A percentile compares a stretch with the other conserved stretches of the same genome.
Conservation (phyloP, 2,888 invertebrate genomes). For the Altica lythri region DNA sequence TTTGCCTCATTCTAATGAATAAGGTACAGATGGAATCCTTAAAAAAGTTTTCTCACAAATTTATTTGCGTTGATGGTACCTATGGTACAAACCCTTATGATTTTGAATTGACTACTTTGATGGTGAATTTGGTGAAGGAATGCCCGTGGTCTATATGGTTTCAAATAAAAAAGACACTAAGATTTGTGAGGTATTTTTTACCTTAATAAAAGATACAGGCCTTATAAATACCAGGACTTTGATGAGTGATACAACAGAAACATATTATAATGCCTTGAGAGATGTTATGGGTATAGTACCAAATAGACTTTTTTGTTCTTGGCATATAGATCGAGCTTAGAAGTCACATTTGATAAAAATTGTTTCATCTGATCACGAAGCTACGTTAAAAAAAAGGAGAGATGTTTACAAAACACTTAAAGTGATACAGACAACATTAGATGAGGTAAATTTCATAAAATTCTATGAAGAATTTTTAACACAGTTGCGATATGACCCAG, state of each 20-base stretch:
- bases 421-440: constrained; percentile 3
- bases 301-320: constrained; percentile 18
- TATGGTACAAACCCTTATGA: constrained; percentile 11
- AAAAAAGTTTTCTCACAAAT: neutral
- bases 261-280: constrained; percentile 21
- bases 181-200: constrained; percentile 6
- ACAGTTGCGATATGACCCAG: constrained; percentile 1
- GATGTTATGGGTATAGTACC: constrained; percentile 13
- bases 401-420: constrained; percentile 3
- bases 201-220: constrained; percentile 3
- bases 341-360: constrained; percentile 6
- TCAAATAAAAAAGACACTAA: neutral
- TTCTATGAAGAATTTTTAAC: constrained; percentile 1
- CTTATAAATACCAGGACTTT: constrained; percentile 9
- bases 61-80: constrained; percentile 8
- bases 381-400: neutral
- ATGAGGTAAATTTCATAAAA: neutral
- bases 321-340: constrained; percentile 15
- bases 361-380: constrained; percentile 1
- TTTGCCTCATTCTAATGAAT: constrained; percentile 12
- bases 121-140: constrained; percentile 11
- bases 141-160: constrained; percentile 7
- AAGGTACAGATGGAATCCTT: neutral
- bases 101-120: constrained; percentile 5
- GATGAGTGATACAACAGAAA: constrained; percentile 14